Base-by-base conservation (phyloP, 2,797 vertebrate genomes). In the Trachops cirrhosus region DNA sequence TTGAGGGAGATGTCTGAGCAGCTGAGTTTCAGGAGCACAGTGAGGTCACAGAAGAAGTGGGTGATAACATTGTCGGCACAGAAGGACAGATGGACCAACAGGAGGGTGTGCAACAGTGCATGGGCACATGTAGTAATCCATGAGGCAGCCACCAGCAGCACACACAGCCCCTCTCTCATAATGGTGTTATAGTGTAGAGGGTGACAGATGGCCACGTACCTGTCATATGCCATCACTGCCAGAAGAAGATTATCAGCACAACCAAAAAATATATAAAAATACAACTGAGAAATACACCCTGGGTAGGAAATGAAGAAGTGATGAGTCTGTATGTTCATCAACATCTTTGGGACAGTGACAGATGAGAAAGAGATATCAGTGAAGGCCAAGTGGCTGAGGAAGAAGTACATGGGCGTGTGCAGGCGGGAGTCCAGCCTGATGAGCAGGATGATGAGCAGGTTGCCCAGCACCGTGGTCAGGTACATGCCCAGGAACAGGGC, bases 31-130 rank as follows among this genome's bases (percentile, higher is more conserved):
- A 57, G 54, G 54, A 57, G 54, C 54, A 57, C 54, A 57, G 9
- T 26, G 24, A 57, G 22, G 9, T 57, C 54, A 26, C 54, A 57
- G 54, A 74, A 95, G 44, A 97, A 97, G 39, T 98, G 96, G 12
- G 89, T 34, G 8, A 98, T 80, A 9, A 34, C 26, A 4, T 21
- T 89, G 5, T 84, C 57, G 16, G 26, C 22, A 52, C 95, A 97
- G 64, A 98, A 96, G 8, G 96, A 90, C 24, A 97, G 6, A 0
- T 9, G 74, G 5, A 19, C 80, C 62, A 92, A 82, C 6, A 89
- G 41, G 1, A 94, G 4, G 1, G 71, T 85, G 46, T 85, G 62
- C 7, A 83, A 59, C 4, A 94, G 46, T 18, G 86, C 32, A 70
- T 7, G 2, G 26, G 18, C 12, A 34, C 19, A 46, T 50, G 48